These are phyloP conservation scores for Drosophila setifemur DNA, from an alignment of 1,140 invertebrate genomes.

Conservation along the genomic window DNA sequence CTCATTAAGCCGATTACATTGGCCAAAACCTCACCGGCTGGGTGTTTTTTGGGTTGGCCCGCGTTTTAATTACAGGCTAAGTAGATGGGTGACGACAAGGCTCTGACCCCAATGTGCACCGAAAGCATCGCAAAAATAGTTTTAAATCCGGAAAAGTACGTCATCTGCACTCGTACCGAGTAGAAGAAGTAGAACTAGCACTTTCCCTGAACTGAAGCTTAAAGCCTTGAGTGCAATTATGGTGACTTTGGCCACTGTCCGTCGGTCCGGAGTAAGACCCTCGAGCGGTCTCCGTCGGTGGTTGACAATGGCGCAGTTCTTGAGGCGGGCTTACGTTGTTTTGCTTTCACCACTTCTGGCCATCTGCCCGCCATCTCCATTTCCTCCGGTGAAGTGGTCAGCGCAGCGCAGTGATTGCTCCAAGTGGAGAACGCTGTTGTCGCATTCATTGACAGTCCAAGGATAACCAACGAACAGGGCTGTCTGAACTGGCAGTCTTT, in stretches of 20 bases:
- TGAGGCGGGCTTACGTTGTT: conserved; percentile 30
- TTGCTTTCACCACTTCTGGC: conserved; percentile 12
- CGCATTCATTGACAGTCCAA: conserved; percentile 58
- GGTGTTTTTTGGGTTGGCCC: conserved; percentile 14
- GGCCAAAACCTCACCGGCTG: conserved; percentile 4
- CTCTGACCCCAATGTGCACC: conserved; percentile 50
- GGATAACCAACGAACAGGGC: conserved; percentile 8
- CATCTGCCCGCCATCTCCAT: neutral
- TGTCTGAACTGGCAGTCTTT: too few species aligned
- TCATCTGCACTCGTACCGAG: too few species aligned
- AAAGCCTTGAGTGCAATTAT: conserved; percentile 34
- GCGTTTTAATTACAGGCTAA: conserved; percentile 50
- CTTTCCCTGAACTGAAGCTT: conserved; percentile 5
- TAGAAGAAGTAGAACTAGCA: too few species aligned
- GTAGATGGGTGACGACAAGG: conserved; percentile 14
- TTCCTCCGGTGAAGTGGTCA: conserved; percentile 43
- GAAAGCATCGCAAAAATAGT: conserved; percentile 12
- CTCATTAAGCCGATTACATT: conserved; percentile 60
- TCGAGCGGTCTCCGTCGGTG: conserved; percentile 27
- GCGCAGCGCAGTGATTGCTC: conserved; percentile 31
- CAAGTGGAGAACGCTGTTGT: conserved; percentile 57
- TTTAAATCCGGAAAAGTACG: conserved; percentile 44
- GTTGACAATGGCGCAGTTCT: conserved; percentile 40
- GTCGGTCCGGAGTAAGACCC: conserved; percentile 1
- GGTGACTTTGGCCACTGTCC: conserved; percentile 25